Evolutionary conservation across 2,797 vertebrate species (phyloP).

Genomic region (Thaleichthys pacificus): DNA sequence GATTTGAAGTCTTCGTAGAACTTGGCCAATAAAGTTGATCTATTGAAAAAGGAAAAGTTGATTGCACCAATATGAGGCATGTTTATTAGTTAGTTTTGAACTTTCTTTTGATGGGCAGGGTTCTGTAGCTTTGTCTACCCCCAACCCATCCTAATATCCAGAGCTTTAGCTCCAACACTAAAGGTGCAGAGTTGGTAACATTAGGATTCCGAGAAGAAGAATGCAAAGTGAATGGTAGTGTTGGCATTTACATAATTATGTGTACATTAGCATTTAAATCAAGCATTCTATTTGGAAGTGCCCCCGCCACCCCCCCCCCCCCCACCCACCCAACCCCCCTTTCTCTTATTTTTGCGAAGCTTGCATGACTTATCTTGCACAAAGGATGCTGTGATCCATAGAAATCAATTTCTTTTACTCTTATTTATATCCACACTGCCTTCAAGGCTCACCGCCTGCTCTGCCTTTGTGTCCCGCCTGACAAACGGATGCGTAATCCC

Average conservation of each 20-base stretch:
- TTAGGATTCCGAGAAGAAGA: conserved; percentile 59
- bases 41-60: not conserved
- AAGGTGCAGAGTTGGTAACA: conserved; percentile 37
- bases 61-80: too few relatives aligned
- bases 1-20: not conserved
- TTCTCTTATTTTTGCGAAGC: conserved; percentile 30
- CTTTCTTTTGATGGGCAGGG: too few relatives aligned
- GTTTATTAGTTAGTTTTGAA: too few relatives aligned
- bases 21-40: not conserved
- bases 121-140: too few relatives aligned
- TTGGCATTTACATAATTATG: conserved; percentile 74
- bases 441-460: conserved; percentile 53
- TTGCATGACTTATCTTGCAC: conserved; percentile 59
- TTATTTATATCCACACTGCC: conserved; percentile 61
- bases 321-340: not conserved
- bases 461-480: conserved; percentile 43
- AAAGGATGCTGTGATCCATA: conserved; percentile 67
- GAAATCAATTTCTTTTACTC: conserved; percentile 68
- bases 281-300: conserved; percentile 68
- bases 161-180: conserved; percentile 36
- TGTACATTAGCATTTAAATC: conserved; percentile 75
- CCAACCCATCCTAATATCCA: conserved; percentile 3
- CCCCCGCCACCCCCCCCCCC: not conserved
- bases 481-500: conserved; percentile 39
- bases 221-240: conserved; percentile 58